Base-by-base conservation (phyloP, 2,113 vertebrate genomes). In the Trematomus loennbergii region DNA sequence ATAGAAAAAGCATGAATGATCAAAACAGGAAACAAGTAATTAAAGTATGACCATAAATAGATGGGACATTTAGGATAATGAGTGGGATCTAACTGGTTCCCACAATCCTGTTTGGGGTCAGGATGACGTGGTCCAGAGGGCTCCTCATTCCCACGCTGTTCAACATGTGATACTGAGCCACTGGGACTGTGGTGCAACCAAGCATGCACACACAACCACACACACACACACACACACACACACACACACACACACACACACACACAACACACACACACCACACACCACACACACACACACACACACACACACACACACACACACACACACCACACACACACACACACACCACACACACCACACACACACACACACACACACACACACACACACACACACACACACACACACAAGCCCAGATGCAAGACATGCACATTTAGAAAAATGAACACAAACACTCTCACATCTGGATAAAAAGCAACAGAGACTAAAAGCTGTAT, bases 71-170 rank as follows among this genome's bases (percentile, higher is more conserved):
- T 4, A 18, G 78, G 78, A 82, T 72, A 58, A 83, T 76, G 67
- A 59, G 73, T 86, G 72, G 82, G 85, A 81, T 89, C 60, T 45
- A 54, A 54, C 53, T 62, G 60, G 89, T 94, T 95, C 93, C 94
- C 94, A 94, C 91, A 92, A 72, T 85, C 91, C 61, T 82, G 78
- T 15, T 55, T 36, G 49, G 82, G 90, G 91, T 91, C 89, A 66
- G 25, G 66, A 85, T 93, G 93, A 93, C 78, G 87, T 90, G 48
- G 80, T 89, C 76, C 84, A 89, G 81, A 91, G 84, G 88, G 83
- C 90, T 92, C 61, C 75, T 79, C 84, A 79, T 95, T 95, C 94
- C 92, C 94, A 95, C 94, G 77, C 87, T 91, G 86, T 84, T 87
- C 71, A 76, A 63, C 88, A 85, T 89, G 90, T 91, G 89, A 91